Conservation (phyloP, 2,888 invertebrate genomes). For the Phyto melanocephala region DNA sequence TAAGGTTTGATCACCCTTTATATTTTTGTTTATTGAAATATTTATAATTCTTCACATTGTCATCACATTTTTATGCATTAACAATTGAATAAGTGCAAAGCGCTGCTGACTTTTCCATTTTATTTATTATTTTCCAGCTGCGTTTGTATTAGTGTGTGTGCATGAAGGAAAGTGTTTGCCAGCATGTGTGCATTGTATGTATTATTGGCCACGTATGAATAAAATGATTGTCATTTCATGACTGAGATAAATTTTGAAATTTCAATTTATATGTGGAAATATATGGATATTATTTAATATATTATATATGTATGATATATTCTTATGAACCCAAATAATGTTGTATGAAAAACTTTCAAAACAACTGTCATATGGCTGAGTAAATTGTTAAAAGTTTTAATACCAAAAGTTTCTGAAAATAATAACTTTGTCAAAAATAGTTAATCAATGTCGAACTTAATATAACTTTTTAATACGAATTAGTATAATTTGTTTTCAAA, state of each 20-base stretch:
- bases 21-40: background rate
- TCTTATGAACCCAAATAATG: background rate
- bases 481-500: too few relatives aligned
- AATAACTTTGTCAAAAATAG: too few relatives aligned
- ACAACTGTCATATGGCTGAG: too few relatives aligned
- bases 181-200: background rate
- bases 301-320: background rate
- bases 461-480: too few relatives aligned
- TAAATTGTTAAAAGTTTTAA: too few relatives aligned
- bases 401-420: too few relatives aligned
- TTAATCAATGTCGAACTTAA: too few relatives aligned
- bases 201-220: background rate
- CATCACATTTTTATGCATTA: background rate
- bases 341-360: too few relatives aligned
- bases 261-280: background rate
- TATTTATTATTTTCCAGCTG: slow-evolving; percentile 18
- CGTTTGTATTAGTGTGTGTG: background rate
- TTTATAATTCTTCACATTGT: background rate
- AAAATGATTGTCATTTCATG: slow-evolving; percentile 20
- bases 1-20: too few relatives aligned
- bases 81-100: background rate
- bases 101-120: slow-evolving; percentile 26
- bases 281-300: slow-evolving; percentile 30
- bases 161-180: background rate
- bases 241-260: background rate